Percentiles rank a stretch among this genome's conserved stretches.
These are phyloP conservation scores for Plusia festucae DNA, from an alignment of 2,888 invertebrate genomes.

Conservation along the genomic window DNA sequence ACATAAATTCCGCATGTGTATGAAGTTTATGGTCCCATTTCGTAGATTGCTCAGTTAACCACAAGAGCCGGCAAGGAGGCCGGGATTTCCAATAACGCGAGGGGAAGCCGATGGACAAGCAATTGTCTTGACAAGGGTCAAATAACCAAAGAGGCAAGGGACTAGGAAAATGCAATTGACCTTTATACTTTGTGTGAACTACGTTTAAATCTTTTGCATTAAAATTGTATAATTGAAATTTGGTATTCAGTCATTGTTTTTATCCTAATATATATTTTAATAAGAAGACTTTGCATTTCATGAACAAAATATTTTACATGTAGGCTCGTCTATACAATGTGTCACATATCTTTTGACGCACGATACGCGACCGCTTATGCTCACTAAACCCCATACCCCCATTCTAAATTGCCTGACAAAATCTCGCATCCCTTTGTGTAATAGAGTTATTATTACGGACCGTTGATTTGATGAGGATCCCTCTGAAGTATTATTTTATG, in stretches of 20 bases:
- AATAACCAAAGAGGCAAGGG: constrained; percentile 72
- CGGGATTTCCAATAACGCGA: constrained; percentile 78
- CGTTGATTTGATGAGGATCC: constrained; percentile 80
- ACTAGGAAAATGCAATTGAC: constrained; percentile 54
- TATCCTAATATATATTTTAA: no score
- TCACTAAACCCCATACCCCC: constrained; percentile 72
- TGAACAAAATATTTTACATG: background rate
- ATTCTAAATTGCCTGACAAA: constrained; percentile 80
- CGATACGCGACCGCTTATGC: constrained; percentile 64
- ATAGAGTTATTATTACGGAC: constrained; percentile 83
- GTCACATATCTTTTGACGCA: constrained; percentile 61
- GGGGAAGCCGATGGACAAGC: constrained; percentile 77
- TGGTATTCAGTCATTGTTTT: background rate
- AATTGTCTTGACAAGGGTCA: constrained; percentile 82
- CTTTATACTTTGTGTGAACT: constrained; percentile 41
- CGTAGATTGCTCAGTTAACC: constrained; percentile 76
- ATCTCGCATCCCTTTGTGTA: constrained; percentile 81
- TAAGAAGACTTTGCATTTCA: background rate
- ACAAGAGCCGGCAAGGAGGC: constrained; percentile 68
- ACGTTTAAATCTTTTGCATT: constrained; percentile 34
- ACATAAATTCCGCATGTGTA: constrained; percentile 45
- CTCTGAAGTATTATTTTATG: constrained; percentile 52
- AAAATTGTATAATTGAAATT: background rate
- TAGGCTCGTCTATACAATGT: constrained; percentile 57
- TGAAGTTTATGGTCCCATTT: constrained; percentile 63